Base-by-base conservation (phyloP, 92 coral and sea anemone genomes). In the Phenganax marumi region DNA sequence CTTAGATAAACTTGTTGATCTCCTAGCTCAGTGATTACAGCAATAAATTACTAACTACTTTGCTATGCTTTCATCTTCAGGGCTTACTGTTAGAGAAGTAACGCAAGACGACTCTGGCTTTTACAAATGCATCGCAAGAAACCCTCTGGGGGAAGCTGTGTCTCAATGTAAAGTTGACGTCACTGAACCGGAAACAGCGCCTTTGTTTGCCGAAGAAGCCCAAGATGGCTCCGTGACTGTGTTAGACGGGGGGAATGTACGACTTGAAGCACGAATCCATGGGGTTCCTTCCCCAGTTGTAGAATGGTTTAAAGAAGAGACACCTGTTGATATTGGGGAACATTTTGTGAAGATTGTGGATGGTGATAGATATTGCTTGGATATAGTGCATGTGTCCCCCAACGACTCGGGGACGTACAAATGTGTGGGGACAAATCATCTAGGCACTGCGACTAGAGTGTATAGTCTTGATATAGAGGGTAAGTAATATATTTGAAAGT, bases 391-490 rank as follows among this genome's bases (percentile, higher is more conserved):
- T 80, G 83, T 84, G 57, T 74, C 89, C 21, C 73, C 77, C n/a
- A 51, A 48, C 4, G 89, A 86, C 75, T 84, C 84, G 50, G 89
- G 86, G 52, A 69, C 81, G 8, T 86, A 86, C 73, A 86, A 81
- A 82, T 86, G 89, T 55, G 79, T 82, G 58, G 86, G 83, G 11
- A 55, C 72, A n/a, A 90, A 87, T 86, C 82, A 90, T 24, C 92
- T 92, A 14, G 98, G 98, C 3, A 90, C 89, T 43, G 84, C 85
- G 11, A 90, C 92, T 18, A 85, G 98, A 62, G 87, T 89, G n/a
- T 92, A 90, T 77, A 87, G 93, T 60, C 91, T 94, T 16, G 91
- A 87, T 54, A 87, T 94, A 23, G 94, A 94, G 51, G 90, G 98
- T 89, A 13, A 54, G 7, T 19, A 23, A 19, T 7, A 19, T 7